Percentiles rank a stretch among this genome's conserved stretches.
Evolutionary conservation across 2,888 invertebrate species (phyloP).

Genomic region (Schizaphis graminum): DNA sequence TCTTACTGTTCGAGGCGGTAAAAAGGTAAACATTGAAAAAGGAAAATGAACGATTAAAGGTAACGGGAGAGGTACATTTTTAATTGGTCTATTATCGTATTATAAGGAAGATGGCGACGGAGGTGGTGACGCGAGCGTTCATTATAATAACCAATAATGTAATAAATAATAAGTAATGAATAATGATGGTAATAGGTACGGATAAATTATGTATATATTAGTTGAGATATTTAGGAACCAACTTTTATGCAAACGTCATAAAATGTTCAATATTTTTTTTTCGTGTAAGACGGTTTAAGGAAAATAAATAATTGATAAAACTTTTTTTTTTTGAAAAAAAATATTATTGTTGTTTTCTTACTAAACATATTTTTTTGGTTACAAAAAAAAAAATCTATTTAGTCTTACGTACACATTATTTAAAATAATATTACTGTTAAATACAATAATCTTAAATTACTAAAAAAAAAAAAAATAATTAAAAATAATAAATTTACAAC

Average conservation of each 20-base stretch:
- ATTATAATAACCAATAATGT: not conserved
- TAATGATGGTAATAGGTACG: no score
- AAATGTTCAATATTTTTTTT: not conserved
- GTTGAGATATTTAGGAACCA: not conserved
- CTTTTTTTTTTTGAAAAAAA: conserved; percentile 61
- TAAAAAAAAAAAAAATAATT: conserved; percentile 57
- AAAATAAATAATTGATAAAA: not conserved
- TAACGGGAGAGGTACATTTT: not conserved
- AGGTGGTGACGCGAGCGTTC: not conserved
- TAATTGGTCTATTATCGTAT: not conserved
- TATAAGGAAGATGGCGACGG: not conserved
- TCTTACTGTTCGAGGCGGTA: not conserved
- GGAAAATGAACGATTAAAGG: not conserved
- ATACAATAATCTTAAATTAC: conserved; percentile 56
- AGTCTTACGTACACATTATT: conserved; percentile 63
- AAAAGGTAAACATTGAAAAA: not conserved
- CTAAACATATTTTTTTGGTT: conserved; percentile 58
- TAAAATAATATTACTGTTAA: conserved; percentile 61
- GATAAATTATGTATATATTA: not conserved
- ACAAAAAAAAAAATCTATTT: conserved; percentile 62
- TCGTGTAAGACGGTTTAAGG: not conserved
- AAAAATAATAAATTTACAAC: conserved; percentile 55
- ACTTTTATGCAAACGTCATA: not conserved
- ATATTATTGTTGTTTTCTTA: conserved; percentile 59
- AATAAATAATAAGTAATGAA: not conserved